Evolutionary conservation across 2,113 vertebrate genomes (phyloP), one percentile per base, ranked within the genome.

Genomic region (Forbesichthys papilliferus): DNA sequence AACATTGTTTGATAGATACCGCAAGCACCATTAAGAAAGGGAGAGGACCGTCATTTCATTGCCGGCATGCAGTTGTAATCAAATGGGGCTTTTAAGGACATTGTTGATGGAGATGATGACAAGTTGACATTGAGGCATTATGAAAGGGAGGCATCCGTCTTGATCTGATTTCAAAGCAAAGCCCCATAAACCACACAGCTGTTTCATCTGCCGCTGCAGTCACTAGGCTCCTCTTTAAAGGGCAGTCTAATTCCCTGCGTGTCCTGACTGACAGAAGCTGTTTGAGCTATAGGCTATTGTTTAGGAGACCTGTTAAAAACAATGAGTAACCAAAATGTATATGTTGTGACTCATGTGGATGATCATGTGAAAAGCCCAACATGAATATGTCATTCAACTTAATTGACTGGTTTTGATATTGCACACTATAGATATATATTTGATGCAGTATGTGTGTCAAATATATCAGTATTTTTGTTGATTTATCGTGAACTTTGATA

Each of bases 61-160:
- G 81, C 85, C 84, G 86, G 91, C 93, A 92, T 95, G 90, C 91
- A 94, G 91, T 95, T 95, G 96, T 95, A 96, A 96, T 96, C 90
- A 93, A 93, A 93, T 90, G 88, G 61, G 70, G 71, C 90, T 90
- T 94, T 92, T 93, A 94, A 95, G 96, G 90, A 91, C 92, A 90
- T 92, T 88, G 89, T 90, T 95, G 94, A 96, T 93, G 92, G 92
- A 89, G 92, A 85, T 88, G 90, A 78, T 92, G 93, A 95, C 95
- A 96, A 93, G 89, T 92, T 94, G 95, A 96, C 93, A 93, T 94
- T 95, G 94, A 95, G 91, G 91, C 94, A 96, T 96, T 90, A 89
- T 75, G 64, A 92, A 90, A 91, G 84, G 66, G 90, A 92, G 85
- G 86, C 92, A 94, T 95, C 88, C 85, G 84, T 95, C 93, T 95